Evolutionary conservation across 1,140 invertebrate species (phyloP).

Genomic region (Pseudomyrmex pallidus): DNA sequence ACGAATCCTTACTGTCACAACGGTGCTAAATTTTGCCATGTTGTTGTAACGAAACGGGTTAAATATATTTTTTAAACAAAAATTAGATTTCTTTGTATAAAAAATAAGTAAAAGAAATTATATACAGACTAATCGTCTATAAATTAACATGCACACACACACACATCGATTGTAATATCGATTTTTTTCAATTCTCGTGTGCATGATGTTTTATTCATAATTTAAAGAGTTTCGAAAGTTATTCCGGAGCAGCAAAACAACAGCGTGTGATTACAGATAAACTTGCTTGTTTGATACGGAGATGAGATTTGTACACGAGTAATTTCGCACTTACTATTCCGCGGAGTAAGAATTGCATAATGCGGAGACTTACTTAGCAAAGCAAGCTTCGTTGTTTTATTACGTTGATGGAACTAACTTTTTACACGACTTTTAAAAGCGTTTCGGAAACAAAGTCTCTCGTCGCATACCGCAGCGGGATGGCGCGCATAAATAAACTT

Average conservation of each 20-base stretch:
- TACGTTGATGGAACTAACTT: conserved; percentile 23
- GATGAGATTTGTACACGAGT: neutral
- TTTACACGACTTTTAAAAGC: neutral
- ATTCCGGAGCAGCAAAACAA: neutral
- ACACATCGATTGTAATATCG: no score
- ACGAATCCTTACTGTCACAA: neutral
- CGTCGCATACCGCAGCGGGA: conserved; percentile 9
- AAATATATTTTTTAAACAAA: no score
- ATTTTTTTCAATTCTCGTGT: neutral
- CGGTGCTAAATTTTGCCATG: neutral
- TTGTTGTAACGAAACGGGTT: neutral
- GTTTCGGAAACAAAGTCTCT: conserved; percentile 15
- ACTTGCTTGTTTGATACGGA: neutral
- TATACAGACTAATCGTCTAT: neutral
- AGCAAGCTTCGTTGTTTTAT: neutral
- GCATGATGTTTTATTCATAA: no score
- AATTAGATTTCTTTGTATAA: neutral
- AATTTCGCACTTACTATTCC: neutral
- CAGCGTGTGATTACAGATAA: neutral
- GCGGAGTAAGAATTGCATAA: neutral
- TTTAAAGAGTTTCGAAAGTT: no score
- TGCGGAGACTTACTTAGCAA: neutral
- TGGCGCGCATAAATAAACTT: conserved; percentile 38
- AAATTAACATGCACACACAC: no score
- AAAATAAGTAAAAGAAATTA: neutral